phyloP scores from a whole-genome alignment of 1,140 invertebrate genomes.

The Diplogasteroides magnus region DNA sequence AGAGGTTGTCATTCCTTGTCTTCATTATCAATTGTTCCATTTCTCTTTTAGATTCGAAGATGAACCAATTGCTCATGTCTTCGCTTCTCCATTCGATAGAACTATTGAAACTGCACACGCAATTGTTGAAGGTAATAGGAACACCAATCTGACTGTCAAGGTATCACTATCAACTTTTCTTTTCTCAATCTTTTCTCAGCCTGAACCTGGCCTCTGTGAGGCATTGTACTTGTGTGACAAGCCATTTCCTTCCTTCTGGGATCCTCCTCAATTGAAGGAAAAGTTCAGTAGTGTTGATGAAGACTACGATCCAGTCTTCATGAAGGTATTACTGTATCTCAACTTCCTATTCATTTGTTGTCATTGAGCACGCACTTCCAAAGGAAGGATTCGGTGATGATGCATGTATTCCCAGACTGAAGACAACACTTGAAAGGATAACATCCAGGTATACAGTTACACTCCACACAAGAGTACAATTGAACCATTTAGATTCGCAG shows the following conservation, averaged over 20 bases:
- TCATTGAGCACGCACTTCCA: conserved; percentile 24
- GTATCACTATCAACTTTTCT: too few relatives aligned
- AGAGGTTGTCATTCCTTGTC: conserved; percentile 28
- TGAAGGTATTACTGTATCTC: conserved; percentile 8
- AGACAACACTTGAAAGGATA: conserved; percentile 36
- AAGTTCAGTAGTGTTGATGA: conserved; percentile 39
- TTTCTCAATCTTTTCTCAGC: conserved; percentile 5
- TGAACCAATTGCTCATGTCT: conserved; percentile 37
- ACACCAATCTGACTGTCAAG: neutral
- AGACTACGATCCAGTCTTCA: conserved; percentile 40
- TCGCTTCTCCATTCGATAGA: conserved; percentile 50
- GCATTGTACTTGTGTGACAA: conserved; percentile 50
- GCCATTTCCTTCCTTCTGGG: conserved; percentile 41
- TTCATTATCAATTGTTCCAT: conserved; percentile 5
- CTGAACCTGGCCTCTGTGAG: conserved; percentile 47
- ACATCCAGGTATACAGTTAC: conserved; percentile 26
- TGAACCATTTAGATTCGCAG: conserved; percentile 27
- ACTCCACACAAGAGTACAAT: neutral
- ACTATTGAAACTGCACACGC: conserved; percentile 46
- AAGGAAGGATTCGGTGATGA: conserved; percentile 45
- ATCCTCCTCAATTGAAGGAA: conserved; percentile 30
- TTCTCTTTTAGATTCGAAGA: neutral
- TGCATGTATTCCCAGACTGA: conserved; percentile 39
- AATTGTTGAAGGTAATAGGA: conserved; percentile 33
- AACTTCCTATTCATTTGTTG: conserved; percentile 12